Evolutionary conservation across 2,113 vertebrate species (phyloP), one percentile per base, ranked within the genome.

Genomic region (Platysternon megacephalum): DNA sequence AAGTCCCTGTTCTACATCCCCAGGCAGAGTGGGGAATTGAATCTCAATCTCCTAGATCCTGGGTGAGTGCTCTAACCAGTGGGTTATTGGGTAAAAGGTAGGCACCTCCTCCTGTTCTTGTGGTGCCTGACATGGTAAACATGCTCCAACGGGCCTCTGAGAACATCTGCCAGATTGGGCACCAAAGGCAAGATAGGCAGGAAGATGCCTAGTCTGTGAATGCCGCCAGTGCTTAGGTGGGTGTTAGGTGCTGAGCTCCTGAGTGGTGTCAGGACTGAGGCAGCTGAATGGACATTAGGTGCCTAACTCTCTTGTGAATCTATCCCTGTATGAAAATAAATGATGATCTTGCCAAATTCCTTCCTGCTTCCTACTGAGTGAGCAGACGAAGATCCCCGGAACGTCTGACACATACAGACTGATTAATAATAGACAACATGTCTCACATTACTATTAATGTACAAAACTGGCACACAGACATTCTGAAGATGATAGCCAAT

Each of bases 361-460:
- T 93, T 95, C 84, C 87, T 55, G 84, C 76, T 97, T 44, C 89
- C 94, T 88, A 76, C 93, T 90, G 44, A 89, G 79, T n/a, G 94
- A 88, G 81, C 56, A 46, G 83, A 85, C 83, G 93, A 94, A 97
- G 95, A 96, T 86, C 94, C 87, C 94, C 90, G 93, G 94, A 97
- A 85, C 39, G 92, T 94, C 95, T 95, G 95, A 78, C 86, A 89
- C 87, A 84, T 85, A 48, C 79, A 95, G 53, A 49, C 78, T 90
- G 86, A 95, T 94, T 97, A 95, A 97, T 97, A 97, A 97, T 95
- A 97, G 95, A 97, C 61, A 92, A 85, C 68, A 90, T 83, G 84
- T 95, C 96, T 89, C 93, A 94, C 87, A 91, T 96, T 93, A 97
- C 94, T 91, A 96, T 97, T 95, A 94, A 95, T 84, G 95, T 61